Conservation (phyloP, 2,888 invertebrate genomes). For the Dryobota labecula region DNA sequence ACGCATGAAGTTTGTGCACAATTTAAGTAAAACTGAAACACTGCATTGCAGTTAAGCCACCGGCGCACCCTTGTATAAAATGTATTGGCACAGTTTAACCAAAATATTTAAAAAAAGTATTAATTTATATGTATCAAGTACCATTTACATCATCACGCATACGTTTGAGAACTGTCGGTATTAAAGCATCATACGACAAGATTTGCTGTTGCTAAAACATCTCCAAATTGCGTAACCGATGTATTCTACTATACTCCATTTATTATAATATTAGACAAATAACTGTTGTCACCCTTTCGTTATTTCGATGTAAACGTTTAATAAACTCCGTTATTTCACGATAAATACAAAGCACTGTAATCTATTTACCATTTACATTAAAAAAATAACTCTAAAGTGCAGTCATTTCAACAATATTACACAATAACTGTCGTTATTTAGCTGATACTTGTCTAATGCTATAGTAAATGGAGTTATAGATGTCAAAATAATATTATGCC, state of each 20-base stretch:
- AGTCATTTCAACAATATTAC: too few species aligned
- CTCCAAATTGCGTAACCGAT: neutral
- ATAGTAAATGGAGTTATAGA: too few species aligned
- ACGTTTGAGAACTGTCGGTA: neutral
- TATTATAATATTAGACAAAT: too few species aligned
- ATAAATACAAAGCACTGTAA: too few species aligned
- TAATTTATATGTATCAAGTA: constrained; percentile 33
- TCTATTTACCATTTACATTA: too few species aligned
- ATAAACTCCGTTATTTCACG: too few species aligned
- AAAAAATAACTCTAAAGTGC: too few species aligned
- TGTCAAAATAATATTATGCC: neutral
- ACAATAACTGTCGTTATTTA: too few species aligned
- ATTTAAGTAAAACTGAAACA: constrained; percentile 54
- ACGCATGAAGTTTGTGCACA: constrained; percentile 60
- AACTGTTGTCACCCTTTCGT: too few species aligned
- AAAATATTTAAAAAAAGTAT: constrained; percentile 34
- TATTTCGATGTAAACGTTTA: too few species aligned
- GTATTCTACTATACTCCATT: neutral
- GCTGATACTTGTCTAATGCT: too few species aligned
- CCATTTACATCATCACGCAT: constrained; percentile 36
- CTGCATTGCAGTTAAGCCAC: constrained; percentile 40
- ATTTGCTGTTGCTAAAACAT: neutral
- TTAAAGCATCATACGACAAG: neutral
- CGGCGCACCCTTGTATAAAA: constrained; percentile 30
- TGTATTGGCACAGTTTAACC: constrained; percentile 61